Evolutionary conservation across 92 coral and sea anemone species (phyloP), one percentile per base, ranked within the genome.

Genomic region (Phenganax stokvisi): DNA sequence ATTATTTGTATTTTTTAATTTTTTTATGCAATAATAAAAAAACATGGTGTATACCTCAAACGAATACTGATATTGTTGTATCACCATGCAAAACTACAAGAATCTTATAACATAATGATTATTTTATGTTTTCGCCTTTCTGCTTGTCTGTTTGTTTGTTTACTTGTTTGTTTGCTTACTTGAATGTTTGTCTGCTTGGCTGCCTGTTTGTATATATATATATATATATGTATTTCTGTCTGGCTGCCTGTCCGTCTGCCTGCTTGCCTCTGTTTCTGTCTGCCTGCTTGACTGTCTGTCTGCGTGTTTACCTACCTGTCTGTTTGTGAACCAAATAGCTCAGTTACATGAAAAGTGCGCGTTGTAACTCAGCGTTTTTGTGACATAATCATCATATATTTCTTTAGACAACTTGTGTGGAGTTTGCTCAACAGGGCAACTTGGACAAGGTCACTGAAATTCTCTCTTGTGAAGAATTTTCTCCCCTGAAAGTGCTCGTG

Each of bases 361-460:
- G 3, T 13, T 59, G 16, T 69, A 69, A 69, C 30, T 69, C 54
- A 4, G 0, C 12, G 54, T 17, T 15, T 1, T 30, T 27, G 6
- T 77, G 6, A 20, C 0, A 54, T 10, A 62, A 13, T 27, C 27
- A 47, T 55, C 12, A 31, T 77, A 1, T 29, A 71, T 31, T 20
- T 77, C 77, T 84, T 56, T 73, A 96, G 99, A 97, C 90, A 86
- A 89, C 93, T 79, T 93, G 97, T 44, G 86, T 96, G 73, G 73
- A 86, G 63, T 90, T 96, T 83, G 92, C 89, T 30, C 90, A 87
- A 31, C 91, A 88, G 70, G 92, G 96, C 20, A 91, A 92, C 76
- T 89, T 90, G 66, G 82, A 47, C 25, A 82, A 79, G 44, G 88
- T 96, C 29, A 90, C 85, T 1, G 90, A 85, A 83, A 90, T 96